Conservation (phyloP, 2,113 vertebrate species). For the Crotalus tigris region DNA sequence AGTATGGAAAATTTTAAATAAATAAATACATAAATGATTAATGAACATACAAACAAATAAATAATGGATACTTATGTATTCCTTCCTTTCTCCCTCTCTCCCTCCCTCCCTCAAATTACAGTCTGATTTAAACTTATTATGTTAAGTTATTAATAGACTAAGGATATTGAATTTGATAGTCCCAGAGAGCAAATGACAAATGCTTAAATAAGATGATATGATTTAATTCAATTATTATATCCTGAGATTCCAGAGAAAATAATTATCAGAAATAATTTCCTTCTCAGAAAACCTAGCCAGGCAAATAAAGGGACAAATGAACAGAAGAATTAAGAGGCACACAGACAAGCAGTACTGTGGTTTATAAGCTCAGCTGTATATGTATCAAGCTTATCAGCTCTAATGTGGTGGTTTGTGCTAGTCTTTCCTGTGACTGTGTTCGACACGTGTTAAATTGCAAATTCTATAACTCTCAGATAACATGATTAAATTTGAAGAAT, state of each 20-base stretch:
- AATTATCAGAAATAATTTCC: constrained; percentile 56
- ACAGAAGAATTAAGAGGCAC: constrained; percentile 30
- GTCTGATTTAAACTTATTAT: constrained; percentile 58
- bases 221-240: constrained; percentile 61
- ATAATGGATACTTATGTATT: not conserved
- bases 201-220: constrained; percentile 56
- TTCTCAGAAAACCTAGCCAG: constrained; percentile 53
- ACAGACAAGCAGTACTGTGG: constrained; percentile 3
- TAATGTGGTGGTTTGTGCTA: constrained; percentile 10
- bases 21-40: not conserved
- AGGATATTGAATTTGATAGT: constrained; percentile 63
- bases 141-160: constrained; percentile 56
- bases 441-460: not conserved
- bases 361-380: not conserved
- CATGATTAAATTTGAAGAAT: not conserved
- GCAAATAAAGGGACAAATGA: constrained; percentile 43
- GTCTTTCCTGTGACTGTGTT: not conserved
- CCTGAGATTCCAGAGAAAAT: constrained; percentile 58
- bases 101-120: constrained; percentile 49
- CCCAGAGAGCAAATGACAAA: constrained; percentile 60
- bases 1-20: not conserved
- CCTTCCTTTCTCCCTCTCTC: constrained; percentile 29
- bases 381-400: constrained; percentile 7
- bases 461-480: not conserved
- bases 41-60: not conserved